Base-by-base conservation (phyloP, 2,113 vertebrate species). In the Scartelaos histophorus region DNA sequence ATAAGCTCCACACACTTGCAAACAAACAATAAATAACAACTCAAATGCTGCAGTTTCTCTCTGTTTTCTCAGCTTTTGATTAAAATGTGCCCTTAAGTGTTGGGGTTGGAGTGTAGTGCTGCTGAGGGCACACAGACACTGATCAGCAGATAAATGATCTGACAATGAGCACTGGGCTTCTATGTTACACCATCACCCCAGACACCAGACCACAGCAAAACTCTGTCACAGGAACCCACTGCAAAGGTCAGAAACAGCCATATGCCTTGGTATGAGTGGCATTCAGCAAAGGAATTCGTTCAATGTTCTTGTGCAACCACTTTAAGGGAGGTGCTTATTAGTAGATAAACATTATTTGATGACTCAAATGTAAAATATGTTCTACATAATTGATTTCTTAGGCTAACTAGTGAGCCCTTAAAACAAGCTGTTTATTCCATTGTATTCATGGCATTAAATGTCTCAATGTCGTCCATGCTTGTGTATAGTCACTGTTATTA, bases 71-170 rank as follows among this genome's bases (percentile, higher is more conserved):
- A 68, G 65, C 67, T 22, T 66, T 65, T 65, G 15, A 69, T 24
- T 17, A 43, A 13, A 64, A 54, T 0, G 25, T 13, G 35, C 24
- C 57, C 17, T 13, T 73, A 68, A 75, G 57, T 51, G 74, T 68
- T 66, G 75, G 58, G 47, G 43, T 10, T 53, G 69, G 43, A 70
- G 62, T 46, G 47, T 0, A 5, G 64, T 38, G 24, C 66, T 67
- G 56, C 58, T 17, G 13, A 73, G 65, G 66, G 25, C 43, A 60
- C 54, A 65, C 57, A 66, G 35, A 71, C 38, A 78, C 74, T 43
- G 83, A 88, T 87, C 80, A 86, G 79, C 68, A 85, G 84, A 75
- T 71, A 82, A 74, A 68, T 74, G 80, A 87, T 79, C 81, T 76
- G 79, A 80, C 74, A 80, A 45, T 12, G 5, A 68, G 68, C 56